Conservation (phyloP, 2,113 vertebrate species). For the Pycnonotus jocosus region DNA sequence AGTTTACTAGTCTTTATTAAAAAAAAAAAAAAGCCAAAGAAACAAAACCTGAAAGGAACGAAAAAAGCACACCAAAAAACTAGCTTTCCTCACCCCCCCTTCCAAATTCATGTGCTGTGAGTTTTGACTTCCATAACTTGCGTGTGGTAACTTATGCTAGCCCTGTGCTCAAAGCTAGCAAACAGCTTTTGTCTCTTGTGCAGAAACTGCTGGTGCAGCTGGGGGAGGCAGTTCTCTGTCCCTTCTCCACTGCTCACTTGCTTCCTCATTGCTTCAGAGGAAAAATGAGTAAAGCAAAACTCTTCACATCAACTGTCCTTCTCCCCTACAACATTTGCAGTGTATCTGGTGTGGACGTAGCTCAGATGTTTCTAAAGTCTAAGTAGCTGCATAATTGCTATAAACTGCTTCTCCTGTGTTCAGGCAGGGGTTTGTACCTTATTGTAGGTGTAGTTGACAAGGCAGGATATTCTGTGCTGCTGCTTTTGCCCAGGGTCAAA, state of each 20-base stretch:
- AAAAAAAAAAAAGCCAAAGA: neutral
- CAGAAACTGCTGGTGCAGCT: neutral
- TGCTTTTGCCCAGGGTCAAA: neutral
- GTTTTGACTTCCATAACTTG: neutral
- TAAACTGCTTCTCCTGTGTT: neutral
- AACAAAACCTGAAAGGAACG: neutral
- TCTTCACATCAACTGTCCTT: neutral
- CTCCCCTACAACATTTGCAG: neutral
- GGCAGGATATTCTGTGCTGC: neutral
- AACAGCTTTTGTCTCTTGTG: neutral
- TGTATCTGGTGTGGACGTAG: neutral
- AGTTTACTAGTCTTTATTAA: neutral
- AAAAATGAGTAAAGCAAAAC: neutral
- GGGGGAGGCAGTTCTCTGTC: neutral
- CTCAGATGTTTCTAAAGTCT: neutral
- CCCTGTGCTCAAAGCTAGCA: neutral
- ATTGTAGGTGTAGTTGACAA: accelerated
- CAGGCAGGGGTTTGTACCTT: neutral
- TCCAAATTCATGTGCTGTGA: neutral
- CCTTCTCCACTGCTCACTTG: neutral
- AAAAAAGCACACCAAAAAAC: neutral
- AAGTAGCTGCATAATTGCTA: neutral
- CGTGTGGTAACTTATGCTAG: neutral
- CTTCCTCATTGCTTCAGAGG: neutral
- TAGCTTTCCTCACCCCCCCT: neutral